Percentiles rank a stretch among this genome's conserved stretches.
Evolutionary conservation across 1,140 invertebrate genomes (phyloP).

Genomic region (Drosophila oshimai): DNA sequence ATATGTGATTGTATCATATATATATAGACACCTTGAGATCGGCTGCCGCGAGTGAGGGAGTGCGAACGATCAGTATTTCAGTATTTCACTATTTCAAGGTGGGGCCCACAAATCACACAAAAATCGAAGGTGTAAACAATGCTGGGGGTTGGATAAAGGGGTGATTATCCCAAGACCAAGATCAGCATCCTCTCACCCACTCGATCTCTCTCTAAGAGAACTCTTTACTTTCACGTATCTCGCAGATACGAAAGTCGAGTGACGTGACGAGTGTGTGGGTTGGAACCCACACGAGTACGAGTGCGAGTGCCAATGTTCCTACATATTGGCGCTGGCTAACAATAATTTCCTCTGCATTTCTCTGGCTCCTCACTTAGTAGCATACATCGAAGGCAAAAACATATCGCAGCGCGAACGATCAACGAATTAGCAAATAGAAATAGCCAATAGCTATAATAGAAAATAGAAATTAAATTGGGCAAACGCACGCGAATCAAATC

Average conservation of each 20-base stretch:
- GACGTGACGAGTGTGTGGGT: slow-evolving; percentile 18
- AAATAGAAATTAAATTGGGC: slow-evolving; percentile 48
- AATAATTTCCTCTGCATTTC: slow-evolving; percentile 54
- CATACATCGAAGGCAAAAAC: slow-evolving; percentile 79
- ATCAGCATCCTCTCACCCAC: slow-evolving; percentile 49
- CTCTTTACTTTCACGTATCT: background rate
- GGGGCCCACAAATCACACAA: slow-evolving; percentile 66
- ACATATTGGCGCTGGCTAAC: slow-evolving; percentile 43
- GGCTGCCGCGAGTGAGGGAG: slow-evolving; percentile 16
- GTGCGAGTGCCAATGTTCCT: slow-evolving; percentile 21
- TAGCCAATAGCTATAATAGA: slow-evolving; percentile 42
- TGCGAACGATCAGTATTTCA: slow-evolving; percentile 26
- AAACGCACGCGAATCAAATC: slow-evolving; percentile 14
- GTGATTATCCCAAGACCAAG: slow-evolving; percentile 9
- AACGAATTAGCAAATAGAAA: slow-evolving; percentile 70
- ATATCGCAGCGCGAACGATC: slow-evolving; percentile 78
- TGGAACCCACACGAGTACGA: slow-evolving; percentile 24
- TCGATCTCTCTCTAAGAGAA: background rate
- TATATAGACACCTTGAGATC: slow-evolving; percentile 26
- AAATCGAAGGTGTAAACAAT: slow-evolving; percentile 79
- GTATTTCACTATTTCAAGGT: slow-evolving; percentile 60
- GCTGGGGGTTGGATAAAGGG: slow-evolving; percentile 31
- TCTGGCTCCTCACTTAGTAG: slow-evolving; percentile 68
- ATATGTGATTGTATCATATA: background rate
- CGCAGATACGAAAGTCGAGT: slow-evolving; percentile 6